A percentile compares a stretch with the other conserved stretches of the same genome.
These are phyloP conservation scores for Drosophila falleni DNA, from an alignment of 2,888 invertebrate species.

Conservation along the genomic window DNA sequence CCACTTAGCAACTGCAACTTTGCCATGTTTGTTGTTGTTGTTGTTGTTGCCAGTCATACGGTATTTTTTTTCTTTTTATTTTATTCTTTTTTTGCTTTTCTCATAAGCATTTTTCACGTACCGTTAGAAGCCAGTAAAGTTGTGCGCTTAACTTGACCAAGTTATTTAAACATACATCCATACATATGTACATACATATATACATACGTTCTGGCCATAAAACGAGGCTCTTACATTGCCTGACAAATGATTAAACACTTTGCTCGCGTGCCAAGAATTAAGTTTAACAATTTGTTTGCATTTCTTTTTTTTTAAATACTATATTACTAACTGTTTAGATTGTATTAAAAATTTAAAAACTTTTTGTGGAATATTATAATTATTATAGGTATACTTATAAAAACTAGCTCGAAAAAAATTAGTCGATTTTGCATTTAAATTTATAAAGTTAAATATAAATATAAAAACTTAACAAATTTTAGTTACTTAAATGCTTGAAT, in stretches of 20 bases:
- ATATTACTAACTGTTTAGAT: too few species aligned
- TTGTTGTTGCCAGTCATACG: conserved; percentile 53
- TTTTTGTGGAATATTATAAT: too few species aligned
- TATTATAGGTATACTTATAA: too few species aligned
- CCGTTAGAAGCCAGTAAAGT: conserved; percentile 69
- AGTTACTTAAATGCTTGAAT: too few species aligned
- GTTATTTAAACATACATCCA: conserved; percentile 11
- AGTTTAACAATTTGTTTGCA: conserved; percentile 44
- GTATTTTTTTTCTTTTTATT: conserved; percentile 33
- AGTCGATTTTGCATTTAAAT: too few species aligned
- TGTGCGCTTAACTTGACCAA: conserved; percentile 55
- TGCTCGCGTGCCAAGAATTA: conserved; percentile 56
- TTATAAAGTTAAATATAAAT: too few species aligned
- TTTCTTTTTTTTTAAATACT: not conserved
- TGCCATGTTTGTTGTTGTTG: conserved; percentile 34
- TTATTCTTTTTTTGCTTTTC: not conserved
- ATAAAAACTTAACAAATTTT: too few species aligned
- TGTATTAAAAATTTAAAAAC: too few species aligned
- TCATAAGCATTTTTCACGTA: conserved; percentile 63
- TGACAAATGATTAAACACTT: conserved; percentile 34
- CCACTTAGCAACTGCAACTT: conserved; percentile 73
- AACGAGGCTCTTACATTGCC: conserved; percentile 7
- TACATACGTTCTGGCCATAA: conserved; percentile 1
- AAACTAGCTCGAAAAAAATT: too few species aligned
- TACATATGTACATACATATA: too few species aligned